phyloP scores from a whole-genome alignment of 37 sponge, comb jelly and placozoan genomes.

The Ianthella basta region DNA sequence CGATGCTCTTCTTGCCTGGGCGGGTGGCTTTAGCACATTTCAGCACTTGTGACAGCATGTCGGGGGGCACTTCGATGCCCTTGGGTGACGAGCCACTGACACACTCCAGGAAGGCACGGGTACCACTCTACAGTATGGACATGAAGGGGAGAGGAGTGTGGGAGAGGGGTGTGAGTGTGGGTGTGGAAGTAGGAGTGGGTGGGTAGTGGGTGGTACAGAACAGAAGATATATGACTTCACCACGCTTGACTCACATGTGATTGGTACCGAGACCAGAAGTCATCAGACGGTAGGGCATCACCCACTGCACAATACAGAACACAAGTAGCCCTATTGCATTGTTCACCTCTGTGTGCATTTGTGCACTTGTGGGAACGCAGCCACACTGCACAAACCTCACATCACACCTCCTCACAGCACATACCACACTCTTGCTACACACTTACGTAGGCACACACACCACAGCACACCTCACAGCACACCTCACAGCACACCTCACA shows the following conservation, averaged over 20 bases:
- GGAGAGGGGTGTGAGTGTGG: too few relatives aligned
- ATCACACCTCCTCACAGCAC: too few relatives aligned
- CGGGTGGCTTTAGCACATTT: constrained; percentile 25
- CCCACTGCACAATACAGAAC: not conserved
- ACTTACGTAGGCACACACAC: not conserved
- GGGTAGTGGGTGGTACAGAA: not conserved
- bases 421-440: too few relatives aligned
- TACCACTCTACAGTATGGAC: constrained; percentile 14
- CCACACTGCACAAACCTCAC: too few relatives aligned
- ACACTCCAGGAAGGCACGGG: constrained; percentile 29
- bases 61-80: constrained; percentile 48
- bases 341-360: too few relatives aligned
- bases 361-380: not conserved
- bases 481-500: not conserved
- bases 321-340: not conserved
- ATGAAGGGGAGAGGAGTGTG: not conserved
- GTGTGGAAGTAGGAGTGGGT: too few relatives aligned
- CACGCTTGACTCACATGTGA: too few relatives aligned
- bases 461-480: not conserved
- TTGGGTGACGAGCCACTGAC: constrained; percentile 51
- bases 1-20: constrained; percentile 35
- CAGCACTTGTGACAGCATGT: constrained; percentile 33
- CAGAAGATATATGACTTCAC: not conserved
- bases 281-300: not conserved
- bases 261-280: not conserved